Base-by-base conservation (phyloP, 2,113 vertebrate species). In the Apeltes quadracus region DNA sequence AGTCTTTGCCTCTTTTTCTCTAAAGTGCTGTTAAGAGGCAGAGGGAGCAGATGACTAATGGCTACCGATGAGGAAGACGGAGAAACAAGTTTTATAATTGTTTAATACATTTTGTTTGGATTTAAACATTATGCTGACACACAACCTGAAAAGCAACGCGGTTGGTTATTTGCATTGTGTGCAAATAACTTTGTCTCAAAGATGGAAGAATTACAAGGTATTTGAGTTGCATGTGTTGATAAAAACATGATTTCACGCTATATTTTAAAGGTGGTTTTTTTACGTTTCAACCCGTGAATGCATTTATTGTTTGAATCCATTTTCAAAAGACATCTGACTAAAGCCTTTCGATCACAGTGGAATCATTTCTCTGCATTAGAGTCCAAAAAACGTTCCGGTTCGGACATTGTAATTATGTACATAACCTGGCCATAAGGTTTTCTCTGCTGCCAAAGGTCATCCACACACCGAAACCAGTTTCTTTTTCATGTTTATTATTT, bases 21-120 rank as follows among this genome's bases (percentile, higher is more conserved):
- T n/a, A n/a, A n/a, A n/a, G n/a, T n/a, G 23, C 11, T 61, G 32
- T 46, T 58, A 4, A 39, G 18, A 14, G 23, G 29, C 53, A 41
- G 55, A 25, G 20, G 3, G 18, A 29, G 11, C 27, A 61, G 62
- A 29, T 57, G 44, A 25, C 15, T 64, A 38, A 51, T 13, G 63
- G 55, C n/a, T 23, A 64, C 18, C 36, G 50, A 44, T 69, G 13
- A 64, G n/a, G 29, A 61, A 54, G 48, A 51, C 15, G 0, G 46
- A 69, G 16, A 61, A 36, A 58, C 56, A 48, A 15, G 27, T 89
- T 90, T 90, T 86, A 87, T 88, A 86, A 84, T 85, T 90, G 90
- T 90, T 90, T 88, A 65, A 83, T 88, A 73, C 43, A 32, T 65
- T 84, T 81, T 83, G 81, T 79, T 75, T 1, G 22, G 50, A 34